A percentile compares a stretch with the other conserved stretches of the same genome.
phyloP scores from a whole-genome alignment of 2,888 invertebrate species.

The Tenthredo scrophulariae region DNA sequence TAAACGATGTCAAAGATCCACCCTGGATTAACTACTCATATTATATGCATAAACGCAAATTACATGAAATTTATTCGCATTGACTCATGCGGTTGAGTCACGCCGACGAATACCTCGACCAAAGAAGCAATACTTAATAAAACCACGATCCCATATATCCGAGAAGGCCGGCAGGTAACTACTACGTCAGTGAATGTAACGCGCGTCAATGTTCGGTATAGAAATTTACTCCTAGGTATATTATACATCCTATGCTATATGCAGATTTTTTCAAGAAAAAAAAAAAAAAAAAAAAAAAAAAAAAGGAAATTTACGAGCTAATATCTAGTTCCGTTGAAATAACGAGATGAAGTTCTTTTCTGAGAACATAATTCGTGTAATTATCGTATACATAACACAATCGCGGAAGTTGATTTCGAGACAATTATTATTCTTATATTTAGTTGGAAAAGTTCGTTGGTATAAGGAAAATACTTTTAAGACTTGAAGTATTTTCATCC shows the following conservation, averaged over 20 bases:
- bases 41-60: background rate
- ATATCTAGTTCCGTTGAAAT: background rate
- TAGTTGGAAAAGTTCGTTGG: background rate
- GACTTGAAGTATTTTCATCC: conserved; percentile 1
- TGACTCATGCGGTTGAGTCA: conserved; percentile 40
- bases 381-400: background rate
- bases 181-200: background rate
- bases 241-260: background rate
- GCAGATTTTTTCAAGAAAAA: background rate
- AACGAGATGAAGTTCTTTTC: background rate
- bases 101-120: conserved; percentile 28
- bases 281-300: no score
- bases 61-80: conserved; percentile 29
- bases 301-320: background rate
- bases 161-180: background rate
- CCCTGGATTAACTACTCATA: background rate
- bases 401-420: background rate
- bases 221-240: background rate
- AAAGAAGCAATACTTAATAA: conserved; percentile 37
- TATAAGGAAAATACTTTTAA: background rate
- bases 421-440: background rate
- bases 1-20: background rate
- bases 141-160: conserved; percentile 24
- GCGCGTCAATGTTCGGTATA: background rate
- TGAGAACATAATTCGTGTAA: background rate